Conservation (phyloP, 2,797 vertebrate species). For the Morelia viridis region DNA sequence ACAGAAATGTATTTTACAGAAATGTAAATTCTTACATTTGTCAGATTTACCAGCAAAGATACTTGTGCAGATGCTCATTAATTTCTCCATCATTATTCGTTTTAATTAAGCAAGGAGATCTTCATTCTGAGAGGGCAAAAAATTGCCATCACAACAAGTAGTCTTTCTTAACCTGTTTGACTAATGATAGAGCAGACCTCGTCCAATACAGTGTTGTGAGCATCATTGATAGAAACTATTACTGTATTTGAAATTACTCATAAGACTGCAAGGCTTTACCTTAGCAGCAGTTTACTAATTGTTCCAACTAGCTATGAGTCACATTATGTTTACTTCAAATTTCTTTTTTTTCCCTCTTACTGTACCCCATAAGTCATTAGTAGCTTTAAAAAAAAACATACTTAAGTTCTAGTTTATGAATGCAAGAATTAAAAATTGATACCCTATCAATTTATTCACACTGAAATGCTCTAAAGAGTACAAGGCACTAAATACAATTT, state of each 20-base stretch:
- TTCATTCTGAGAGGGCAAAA: background rate
- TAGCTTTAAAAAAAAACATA: constrained; percentile 24
- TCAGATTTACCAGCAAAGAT: constrained; percentile 22
- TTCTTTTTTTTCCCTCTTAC: constrained; percentile 4
- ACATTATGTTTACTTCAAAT: constrained; percentile 40
- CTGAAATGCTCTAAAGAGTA: background rate
- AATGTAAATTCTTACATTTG: constrained; percentile 10
- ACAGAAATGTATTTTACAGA: too few relatives aligned
- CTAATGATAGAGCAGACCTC: constrained; percentile 16
- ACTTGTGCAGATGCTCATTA: background rate
- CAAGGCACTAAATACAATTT: too few relatives aligned
- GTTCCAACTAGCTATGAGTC: constrained; percentile 48
- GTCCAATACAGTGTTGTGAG: constrained; percentile 19
- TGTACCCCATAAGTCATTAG: constrained; percentile 15
- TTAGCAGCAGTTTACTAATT: constrained; percentile 42
- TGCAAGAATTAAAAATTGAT: background rate
- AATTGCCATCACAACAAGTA: background rate
- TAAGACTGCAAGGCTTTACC: background rate
- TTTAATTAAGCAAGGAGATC: background rate
- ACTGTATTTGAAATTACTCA: constrained; percentile 6
- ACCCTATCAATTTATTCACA: background rate
- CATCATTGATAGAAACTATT: constrained; percentile 32
- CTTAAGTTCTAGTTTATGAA: background rate
- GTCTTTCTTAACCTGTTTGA: constrained; percentile 4
- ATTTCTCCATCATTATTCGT: constrained; percentile 5